Conservation (phyloP, 2,113 vertebrate genomes). For the Chrysochloris asiatica region DNA sequence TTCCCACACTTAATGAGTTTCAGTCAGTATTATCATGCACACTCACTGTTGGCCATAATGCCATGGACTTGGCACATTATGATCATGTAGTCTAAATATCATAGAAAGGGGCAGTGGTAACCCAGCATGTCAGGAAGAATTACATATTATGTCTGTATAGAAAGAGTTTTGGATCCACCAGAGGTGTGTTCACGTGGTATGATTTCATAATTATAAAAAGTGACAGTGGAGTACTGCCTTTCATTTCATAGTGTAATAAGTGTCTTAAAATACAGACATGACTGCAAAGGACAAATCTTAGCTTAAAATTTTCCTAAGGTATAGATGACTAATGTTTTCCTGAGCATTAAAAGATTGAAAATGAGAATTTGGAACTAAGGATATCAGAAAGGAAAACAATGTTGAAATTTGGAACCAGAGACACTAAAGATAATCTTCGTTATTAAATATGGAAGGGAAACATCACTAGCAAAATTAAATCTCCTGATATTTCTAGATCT, state of each 20-base stretch:
- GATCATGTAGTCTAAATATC: background rate
- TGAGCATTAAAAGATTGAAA: background rate
- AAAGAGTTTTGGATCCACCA: background rate
- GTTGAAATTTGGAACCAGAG: background rate
- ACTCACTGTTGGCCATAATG: background rate
- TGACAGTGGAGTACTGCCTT: background rate
- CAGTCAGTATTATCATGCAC: background rate
- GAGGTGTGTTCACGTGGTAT: background rate
- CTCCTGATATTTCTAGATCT: background rate
- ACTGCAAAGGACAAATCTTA: background rate
- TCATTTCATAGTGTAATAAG: background rate
- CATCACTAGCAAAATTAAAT: background rate
- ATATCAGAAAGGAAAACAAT: background rate
- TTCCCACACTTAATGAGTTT: background rate
- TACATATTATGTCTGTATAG: background rate
- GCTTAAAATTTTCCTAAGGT: background rate
- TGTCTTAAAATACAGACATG: background rate
- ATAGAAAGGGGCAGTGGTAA: background rate
- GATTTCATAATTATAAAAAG: background rate
- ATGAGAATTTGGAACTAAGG: background rate
- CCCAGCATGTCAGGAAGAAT: background rate
- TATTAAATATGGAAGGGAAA: background rate
- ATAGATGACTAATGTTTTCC: conserved; percentile 13
- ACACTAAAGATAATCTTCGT: background rate
- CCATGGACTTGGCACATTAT: background rate